A percentile compares a stretch with the other conserved stretches of the same genome.
Conservation (phyloP, 2,797 vertebrate species). For the Muscicapa striata region DNA sequence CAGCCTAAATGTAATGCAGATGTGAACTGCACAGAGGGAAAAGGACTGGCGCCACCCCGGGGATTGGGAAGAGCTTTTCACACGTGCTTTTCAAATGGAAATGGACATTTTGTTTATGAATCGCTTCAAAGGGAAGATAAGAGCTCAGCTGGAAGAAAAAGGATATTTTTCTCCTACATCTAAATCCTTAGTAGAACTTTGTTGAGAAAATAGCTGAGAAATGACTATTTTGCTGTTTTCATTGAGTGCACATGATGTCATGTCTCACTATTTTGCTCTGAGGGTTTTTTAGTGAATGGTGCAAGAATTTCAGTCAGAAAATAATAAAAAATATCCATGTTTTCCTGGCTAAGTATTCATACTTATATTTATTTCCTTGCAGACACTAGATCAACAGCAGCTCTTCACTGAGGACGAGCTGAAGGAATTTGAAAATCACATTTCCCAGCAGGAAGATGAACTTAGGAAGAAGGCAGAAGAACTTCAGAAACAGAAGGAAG, state of each 20-base stretch:
- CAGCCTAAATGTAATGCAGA: not conserved
- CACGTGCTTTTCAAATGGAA: not conserved
- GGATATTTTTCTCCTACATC: not conserved
- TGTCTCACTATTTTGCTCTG: not conserved
- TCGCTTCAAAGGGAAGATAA: not conserved
- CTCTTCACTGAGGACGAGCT: constrained; percentile 94
- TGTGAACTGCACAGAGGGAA: not conserved
- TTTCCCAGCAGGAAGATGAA: constrained; percentile 88
- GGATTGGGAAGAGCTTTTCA: not conserved
- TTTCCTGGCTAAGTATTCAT: not conserved
- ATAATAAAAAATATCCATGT: not conserved
- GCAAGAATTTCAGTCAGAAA: not conserved
- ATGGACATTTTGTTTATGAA: not conserved
- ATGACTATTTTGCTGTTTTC: not conserved
- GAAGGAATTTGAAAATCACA: constrained; percentile 92
- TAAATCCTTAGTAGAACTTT: not conserved
- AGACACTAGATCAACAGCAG: constrained; percentile 95
- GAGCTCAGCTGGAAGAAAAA: not conserved
- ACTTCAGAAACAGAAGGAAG: constrained; percentile 90
- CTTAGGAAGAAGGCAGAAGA: constrained; percentile 86
- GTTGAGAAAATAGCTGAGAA: not conserved
- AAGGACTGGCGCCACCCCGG: constrained; percentile 18
- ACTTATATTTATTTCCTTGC: not conserved
- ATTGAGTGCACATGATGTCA: not conserved
- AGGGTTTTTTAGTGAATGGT: not conserved